These are phyloP conservation scores for Oreortyx pictus DNA, from an alignment of 2,797 vertebrate species.

Conservation along the genomic window DNA sequence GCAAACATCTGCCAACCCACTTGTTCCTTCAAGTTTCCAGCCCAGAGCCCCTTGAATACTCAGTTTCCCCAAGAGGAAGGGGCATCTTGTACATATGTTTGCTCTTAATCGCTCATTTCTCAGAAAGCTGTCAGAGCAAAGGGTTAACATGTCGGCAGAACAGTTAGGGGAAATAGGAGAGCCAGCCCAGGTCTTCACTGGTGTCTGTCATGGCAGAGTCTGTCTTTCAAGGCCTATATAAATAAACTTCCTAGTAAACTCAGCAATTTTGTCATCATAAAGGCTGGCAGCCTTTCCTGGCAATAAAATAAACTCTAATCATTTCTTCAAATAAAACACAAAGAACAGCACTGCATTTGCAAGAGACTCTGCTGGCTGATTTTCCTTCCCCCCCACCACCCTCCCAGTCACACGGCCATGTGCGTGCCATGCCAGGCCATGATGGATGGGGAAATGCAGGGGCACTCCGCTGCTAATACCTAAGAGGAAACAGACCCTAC, in stretches of 20 bases:
- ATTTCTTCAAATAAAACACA: slow-evolving; percentile 53
- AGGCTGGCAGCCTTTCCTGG: slow-evolving; percentile 37
- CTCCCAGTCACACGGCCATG: neutral
- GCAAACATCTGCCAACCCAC: neutral
- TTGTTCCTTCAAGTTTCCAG: neutral
- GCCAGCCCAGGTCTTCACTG: neutral
- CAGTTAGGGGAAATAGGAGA: neutral
- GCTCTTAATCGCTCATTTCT: neutral
- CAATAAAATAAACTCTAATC: slow-evolving; percentile 18
- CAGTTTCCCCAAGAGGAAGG: neutral
- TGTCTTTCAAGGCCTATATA: slow-evolving; percentile 17
- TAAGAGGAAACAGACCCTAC: slow-evolving; percentile 4
- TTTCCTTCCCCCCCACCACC: neutral
- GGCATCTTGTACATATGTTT: neutral
- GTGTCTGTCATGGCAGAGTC: slow-evolving; percentile 7
- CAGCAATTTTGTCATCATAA: slow-evolving; percentile 35
- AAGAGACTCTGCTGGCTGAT: neutral
- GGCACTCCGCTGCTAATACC: neutral
- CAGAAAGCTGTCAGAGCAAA: neutral
- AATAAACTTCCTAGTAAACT: slow-evolving; percentile 46
- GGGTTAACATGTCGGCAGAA: neutral
- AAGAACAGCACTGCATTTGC: neutral
- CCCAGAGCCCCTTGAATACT: neutral
- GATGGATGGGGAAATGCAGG: slow-evolving; percentile 20
- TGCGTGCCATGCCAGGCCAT: slow-evolving; percentile 8